Conservation (phyloP, 1,140 invertebrate genomes). For the Triops longicaudatus region DNA sequence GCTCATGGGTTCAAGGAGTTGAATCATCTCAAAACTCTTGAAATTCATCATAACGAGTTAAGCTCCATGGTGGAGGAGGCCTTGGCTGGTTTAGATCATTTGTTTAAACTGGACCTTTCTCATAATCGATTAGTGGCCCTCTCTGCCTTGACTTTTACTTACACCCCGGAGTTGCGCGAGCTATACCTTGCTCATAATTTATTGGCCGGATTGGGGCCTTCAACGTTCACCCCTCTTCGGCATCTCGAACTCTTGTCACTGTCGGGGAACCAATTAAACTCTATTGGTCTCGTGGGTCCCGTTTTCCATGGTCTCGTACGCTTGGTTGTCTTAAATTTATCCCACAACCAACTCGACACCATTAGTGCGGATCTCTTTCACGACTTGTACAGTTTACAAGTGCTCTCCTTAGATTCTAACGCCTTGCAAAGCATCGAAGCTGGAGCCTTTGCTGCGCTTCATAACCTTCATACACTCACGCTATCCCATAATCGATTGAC, state of each 20-base stretch:
- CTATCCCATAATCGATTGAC: conserved; percentile 74
- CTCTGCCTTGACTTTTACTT: conserved; percentile 66
- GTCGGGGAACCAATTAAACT: conserved; percentile 66
- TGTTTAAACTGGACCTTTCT: conserved; percentile 71
- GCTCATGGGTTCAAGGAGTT: conserved; percentile 77
- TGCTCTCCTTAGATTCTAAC: conserved; percentile 77
- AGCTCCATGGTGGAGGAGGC: conserved; percentile 73
- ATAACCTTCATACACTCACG: conserved; percentile 77
- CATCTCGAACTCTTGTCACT: conserved; percentile 69
- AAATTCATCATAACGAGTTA: conserved; percentile 76
- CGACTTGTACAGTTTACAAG: conserved; percentile 76
- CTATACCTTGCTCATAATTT: conserved; percentile 73
- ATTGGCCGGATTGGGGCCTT: conserved; percentile 60
- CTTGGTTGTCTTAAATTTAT: conserved; percentile 73
- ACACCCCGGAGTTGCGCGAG: conserved; percentile 67
- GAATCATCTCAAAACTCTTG: conserved; percentile 66
- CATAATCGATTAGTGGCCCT: conserved; percentile 68
- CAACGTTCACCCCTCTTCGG: conserved; percentile 37
- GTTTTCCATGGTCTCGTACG: conserved; percentile 69
- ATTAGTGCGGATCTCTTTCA: conserved; percentile 77
- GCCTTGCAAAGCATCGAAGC: conserved; percentile 75
- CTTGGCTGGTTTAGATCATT: conserved; percentile 67
- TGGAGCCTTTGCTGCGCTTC: conserved; percentile 72
- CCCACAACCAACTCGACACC: conserved; percentile 68
- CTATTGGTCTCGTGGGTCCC: conserved; percentile 36